Evolutionary conservation across 2,113 vertebrate species (phyloP).

Genomic region (Scalopus aquaticus): DNA sequence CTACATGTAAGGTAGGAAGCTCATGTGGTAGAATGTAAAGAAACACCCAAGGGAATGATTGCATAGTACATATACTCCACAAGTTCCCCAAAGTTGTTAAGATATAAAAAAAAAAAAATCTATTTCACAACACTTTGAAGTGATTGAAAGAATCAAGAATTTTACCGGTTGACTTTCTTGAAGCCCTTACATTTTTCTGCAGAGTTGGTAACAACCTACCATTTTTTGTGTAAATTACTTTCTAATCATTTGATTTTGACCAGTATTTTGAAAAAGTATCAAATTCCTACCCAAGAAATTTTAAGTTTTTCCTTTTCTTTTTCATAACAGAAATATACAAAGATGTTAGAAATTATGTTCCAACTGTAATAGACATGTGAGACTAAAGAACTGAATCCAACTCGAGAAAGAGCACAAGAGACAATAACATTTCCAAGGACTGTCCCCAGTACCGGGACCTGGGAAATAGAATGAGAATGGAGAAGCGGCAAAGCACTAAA

Average conservation of each 20-base stretch:
- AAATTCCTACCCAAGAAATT: neutral
- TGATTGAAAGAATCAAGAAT: neutral
- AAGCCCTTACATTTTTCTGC: neutral
- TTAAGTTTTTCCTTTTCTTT: neutral
- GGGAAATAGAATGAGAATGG: neutral
- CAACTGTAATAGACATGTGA: neutral
- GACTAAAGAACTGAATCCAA: neutral
- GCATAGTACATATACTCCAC: neutral
- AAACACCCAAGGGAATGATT: neutral
- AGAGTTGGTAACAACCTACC: neutral
- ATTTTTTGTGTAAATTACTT: conserved; percentile 14
- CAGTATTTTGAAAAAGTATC: conserved; percentile 22
- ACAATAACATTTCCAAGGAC: neutral
- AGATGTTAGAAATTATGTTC: neutral
- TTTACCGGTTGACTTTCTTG: neutral
- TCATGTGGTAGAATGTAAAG: neutral
- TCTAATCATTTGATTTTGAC: neutral
- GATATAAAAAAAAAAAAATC: neutral
- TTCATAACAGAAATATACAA: neutral
- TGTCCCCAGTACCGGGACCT: neutral
- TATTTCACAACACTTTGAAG: neutral
- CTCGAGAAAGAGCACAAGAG: neutral
- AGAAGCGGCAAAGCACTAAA: neutral
- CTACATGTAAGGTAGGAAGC: neutral
- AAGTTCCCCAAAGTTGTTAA: neutral